These are phyloP conservation scores for Ophion slaviceki DNA, from an alignment of 2,888 invertebrate genomes.

Conservation along the genomic window DNA sequence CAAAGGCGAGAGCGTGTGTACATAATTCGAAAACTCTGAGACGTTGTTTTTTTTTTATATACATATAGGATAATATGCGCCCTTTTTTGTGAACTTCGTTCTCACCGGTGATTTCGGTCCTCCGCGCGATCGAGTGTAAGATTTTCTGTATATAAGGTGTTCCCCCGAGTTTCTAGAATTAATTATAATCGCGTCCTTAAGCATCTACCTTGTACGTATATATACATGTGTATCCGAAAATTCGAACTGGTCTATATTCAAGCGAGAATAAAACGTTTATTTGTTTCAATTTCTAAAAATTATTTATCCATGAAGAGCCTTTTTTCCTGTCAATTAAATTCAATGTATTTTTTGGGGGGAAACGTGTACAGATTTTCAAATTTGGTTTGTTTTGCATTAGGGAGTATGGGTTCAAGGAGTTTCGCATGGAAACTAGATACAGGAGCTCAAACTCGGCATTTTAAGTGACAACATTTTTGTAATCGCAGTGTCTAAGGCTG, in stretches of 20 bases:
- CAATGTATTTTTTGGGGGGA: too few species aligned
- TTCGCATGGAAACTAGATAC: too few species aligned
- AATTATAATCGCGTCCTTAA: slow-evolving; percentile 50
- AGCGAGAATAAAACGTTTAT: slow-evolving; percentile 56
- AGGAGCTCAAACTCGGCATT: too few species aligned
- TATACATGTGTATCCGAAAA: slow-evolving; percentile 14
- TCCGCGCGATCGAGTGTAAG: slow-evolving; percentile 68
- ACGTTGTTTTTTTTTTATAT: slow-evolving; percentile 37
- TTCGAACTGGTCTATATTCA: slow-evolving; percentile 21
- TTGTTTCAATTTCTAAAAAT: background rate
- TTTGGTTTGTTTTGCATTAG: too few species aligned
- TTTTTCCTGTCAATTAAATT: background rate
- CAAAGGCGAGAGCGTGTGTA: slow-evolving; percentile 52
- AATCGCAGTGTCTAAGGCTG: too few species aligned
- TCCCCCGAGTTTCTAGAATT: slow-evolving; percentile 55
- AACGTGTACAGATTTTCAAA: too few species aligned
- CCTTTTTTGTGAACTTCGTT: slow-evolving; percentile 22
- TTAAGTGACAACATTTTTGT: too few species aligned
- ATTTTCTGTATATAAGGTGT: slow-evolving; percentile 72
- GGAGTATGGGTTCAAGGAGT: too few species aligned
- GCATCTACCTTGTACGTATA: slow-evolving; percentile 45
- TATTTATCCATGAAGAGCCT: background rate
- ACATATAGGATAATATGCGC: background rate
- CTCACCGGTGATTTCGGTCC: slow-evolving; percentile 55
- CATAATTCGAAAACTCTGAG: slow-evolving; percentile 59